Conservation (phyloP, 1,140 invertebrate genomes). For the Cylas formicarius region DNA sequence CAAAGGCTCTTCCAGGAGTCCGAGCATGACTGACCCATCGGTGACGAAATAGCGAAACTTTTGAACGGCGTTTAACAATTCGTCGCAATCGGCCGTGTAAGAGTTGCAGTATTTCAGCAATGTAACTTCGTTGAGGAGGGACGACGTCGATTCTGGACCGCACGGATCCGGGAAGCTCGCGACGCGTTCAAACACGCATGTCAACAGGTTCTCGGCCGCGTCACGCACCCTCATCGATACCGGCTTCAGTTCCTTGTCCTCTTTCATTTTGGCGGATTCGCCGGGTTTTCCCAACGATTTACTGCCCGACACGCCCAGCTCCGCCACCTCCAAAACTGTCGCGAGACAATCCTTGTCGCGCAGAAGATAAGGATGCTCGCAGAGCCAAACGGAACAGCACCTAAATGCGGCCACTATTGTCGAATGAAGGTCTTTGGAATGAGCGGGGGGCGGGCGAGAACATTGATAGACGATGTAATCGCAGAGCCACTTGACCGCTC, state of each 20-base stretch:
- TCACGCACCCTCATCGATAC: slow-evolving; percentile 93
- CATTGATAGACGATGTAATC: slow-evolving; percentile 97
- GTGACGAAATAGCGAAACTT: slow-evolving; percentile 86
- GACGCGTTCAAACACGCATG: slow-evolving; percentile 86
- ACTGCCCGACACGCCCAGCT: slow-evolving; percentile 93
- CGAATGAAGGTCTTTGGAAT: slow-evolving; percentile 97
- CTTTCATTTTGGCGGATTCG: slow-evolving; percentile 85
- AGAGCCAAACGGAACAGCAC: slow-evolving; percentile 87
- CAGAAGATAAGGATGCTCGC: slow-evolving; percentile 78
- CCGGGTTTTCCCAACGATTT: slow-evolving; percentile 83
- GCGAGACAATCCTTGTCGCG: slow-evolving; percentile 88
- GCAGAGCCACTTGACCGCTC: slow-evolving; percentile 95
- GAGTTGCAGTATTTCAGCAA: slow-evolving; percentile 66
- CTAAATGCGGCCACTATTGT: slow-evolving; percentile 93
- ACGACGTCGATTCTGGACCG: slow-evolving; percentile 76
- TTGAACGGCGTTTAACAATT: slow-evolving; percentile 50
- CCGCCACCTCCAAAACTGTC: slow-evolving; percentile 87
- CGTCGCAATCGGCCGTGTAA: slow-evolving; percentile 47
- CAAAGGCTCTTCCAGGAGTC: slow-evolving; percentile 83
- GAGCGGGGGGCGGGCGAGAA: slow-evolving; percentile 86
- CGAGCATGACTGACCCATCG: slow-evolving; percentile 82
- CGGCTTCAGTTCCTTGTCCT: slow-evolving; percentile 92
- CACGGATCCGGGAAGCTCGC: slow-evolving; percentile 70
- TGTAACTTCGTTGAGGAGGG: slow-evolving; percentile 80
- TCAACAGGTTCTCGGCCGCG: slow-evolving; percentile 87